Percentiles rank a stretch among this genome's conserved stretches.
These are phyloP conservation scores for Seira musarum DNA, from an alignment of 2,888 invertebrate genomes.

Conservation along the genomic window DNA sequence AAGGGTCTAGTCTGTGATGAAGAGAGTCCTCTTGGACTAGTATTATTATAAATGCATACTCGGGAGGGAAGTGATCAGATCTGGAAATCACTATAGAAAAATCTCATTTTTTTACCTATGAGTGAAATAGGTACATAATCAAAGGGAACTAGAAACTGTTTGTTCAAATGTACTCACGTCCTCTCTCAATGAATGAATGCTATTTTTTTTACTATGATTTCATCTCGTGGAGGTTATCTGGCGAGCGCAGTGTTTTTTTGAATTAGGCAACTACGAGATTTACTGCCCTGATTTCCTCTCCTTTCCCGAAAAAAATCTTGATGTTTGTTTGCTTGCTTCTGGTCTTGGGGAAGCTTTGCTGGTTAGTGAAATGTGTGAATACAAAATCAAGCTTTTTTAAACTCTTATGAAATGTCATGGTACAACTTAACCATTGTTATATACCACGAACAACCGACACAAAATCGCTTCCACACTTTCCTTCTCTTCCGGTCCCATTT, in stretches of 20 bases:
- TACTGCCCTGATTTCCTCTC: constrained; percentile 59
- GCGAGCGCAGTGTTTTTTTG: constrained; percentile 56
- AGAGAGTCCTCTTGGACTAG: too few relatives aligned
- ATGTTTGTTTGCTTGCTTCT: constrained; percentile 13
- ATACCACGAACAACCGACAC: constrained; percentile 28
- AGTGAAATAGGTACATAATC: not conserved
- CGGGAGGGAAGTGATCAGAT: not conserved
- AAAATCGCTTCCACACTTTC: constrained; percentile 54
- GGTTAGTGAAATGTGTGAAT: constrained; percentile 17
- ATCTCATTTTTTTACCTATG: not conserved
- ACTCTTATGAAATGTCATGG: not conserved
- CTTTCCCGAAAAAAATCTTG: constrained; percentile 21
- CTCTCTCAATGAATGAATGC: not conserved
- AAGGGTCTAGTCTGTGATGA: not conserved
- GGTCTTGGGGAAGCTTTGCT: not conserved
- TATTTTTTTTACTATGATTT: constrained; percentile 31
- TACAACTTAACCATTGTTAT: constrained; percentile 2
- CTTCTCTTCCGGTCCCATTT: constrained; percentile 59
- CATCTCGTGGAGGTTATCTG: constrained; percentile 55
- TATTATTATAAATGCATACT: not conserved
- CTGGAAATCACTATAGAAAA: not conserved
- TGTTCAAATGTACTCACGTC: not conserved
- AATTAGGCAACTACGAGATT: constrained; percentile 59
- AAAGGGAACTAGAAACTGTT: constrained; percentile 12
- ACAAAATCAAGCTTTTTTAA: constrained; percentile 9